Percentiles rank a stretch among this genome's conserved stretches.
phyloP scores from a whole-genome alignment of 2,888 invertebrate genomes.

The Trilocha varians region DNA sequence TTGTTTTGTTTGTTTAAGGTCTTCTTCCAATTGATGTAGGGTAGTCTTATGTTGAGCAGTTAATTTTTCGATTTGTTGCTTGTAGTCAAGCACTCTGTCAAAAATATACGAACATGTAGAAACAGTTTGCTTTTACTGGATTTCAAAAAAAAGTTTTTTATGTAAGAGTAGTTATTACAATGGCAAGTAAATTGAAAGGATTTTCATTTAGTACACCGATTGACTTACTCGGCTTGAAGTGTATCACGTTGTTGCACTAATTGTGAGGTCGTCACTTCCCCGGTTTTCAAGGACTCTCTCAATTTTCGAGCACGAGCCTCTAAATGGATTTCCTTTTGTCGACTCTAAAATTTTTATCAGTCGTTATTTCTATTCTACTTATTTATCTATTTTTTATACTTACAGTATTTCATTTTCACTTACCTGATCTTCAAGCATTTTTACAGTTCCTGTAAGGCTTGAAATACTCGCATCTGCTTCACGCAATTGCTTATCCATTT shows the following conservation, averaged over 20 bases:
- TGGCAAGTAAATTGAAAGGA: too few species aligned
- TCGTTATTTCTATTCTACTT: background rate
- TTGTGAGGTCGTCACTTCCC: slow-evolving; percentile 50
- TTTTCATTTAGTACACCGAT: background rate
- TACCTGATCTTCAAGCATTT: slow-evolving; percentile 61
- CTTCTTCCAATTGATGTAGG: slow-evolving; percentile 36
- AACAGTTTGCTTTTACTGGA: background rate
- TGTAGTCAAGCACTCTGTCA: slow-evolving; percentile 40
- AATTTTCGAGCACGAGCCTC: slow-evolving; percentile 61
- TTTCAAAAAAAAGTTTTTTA: background rate
- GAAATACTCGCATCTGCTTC: slow-evolving; percentile 60
- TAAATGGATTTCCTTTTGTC: slow-evolving; percentile 54
- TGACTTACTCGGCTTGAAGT: slow-evolving; percentile 45
- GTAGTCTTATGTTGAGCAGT: slow-evolving; percentile 35
- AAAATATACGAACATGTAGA: too few species aligned
- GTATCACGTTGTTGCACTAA: slow-evolving; percentile 50
- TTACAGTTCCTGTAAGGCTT: slow-evolving; percentile 54
- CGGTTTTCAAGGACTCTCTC: slow-evolving; percentile 57
- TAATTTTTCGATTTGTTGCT: slow-evolving; percentile 43
- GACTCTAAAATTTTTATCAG: slow-evolving; percentile 33
- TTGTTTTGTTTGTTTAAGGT: slow-evolving; percentile 38
- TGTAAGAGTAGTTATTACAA: background rate
- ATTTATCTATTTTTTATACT: background rate
- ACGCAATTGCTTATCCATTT: slow-evolving; percentile 60
- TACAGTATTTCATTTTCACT: too few species aligned